Evolutionary conservation across 2,797 vertebrate genomes (phyloP), one percentile per base, ranked within the genome.

Genomic region (Taeniopygia guttata): DNA sequence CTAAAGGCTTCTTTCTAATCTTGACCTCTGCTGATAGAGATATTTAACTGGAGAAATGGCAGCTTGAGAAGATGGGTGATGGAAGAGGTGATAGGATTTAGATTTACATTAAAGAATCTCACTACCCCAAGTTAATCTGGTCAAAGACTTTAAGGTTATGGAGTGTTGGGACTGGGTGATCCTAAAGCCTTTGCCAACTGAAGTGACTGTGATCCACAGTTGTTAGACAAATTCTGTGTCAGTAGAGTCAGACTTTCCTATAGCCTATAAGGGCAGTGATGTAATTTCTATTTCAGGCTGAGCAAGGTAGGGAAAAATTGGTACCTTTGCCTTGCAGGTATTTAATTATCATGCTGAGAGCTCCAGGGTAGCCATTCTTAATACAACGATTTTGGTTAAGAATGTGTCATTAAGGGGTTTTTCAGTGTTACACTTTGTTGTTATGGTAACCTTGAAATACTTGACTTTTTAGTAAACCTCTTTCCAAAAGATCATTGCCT

Each of bases 391-490:
- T 94, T 91, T 88, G 67, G 54, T 92, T 92, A 88, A 78, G 83
- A 67, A 81, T 49, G 55, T 90, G 67, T 84, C 74, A 84, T 90
- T 92, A 67, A 54, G 48, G 62, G 51, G 7, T n/a, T 94, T 87
- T 93, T 93, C 70, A 70, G 30, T 67, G 48, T 91, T 96, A 63
- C 6, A 5, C 58, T 89, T 88, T 70, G 91, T 93, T 95, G 92
- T 96, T 94, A 92, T 85, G 66, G 93, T 85, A 92, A 92, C 91
- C 43, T 84, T 88, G 80, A 88, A 94, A 43, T 20, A 43, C 81
- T 81, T 94, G 54, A 93, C 86, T 91, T 93, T 63, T 85, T 46
- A 60, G 38, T 49, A 92, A 84, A 55, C 62, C 74, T 55, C 48
- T 85, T 87, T 76, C 69, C 36, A 74, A 83, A 85, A 83, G 38